Evolutionary conservation across 2,888 invertebrate species (phyloP), one percentile per base, ranked within the genome.

Genomic region (Odontocolon sp.): DNA sequence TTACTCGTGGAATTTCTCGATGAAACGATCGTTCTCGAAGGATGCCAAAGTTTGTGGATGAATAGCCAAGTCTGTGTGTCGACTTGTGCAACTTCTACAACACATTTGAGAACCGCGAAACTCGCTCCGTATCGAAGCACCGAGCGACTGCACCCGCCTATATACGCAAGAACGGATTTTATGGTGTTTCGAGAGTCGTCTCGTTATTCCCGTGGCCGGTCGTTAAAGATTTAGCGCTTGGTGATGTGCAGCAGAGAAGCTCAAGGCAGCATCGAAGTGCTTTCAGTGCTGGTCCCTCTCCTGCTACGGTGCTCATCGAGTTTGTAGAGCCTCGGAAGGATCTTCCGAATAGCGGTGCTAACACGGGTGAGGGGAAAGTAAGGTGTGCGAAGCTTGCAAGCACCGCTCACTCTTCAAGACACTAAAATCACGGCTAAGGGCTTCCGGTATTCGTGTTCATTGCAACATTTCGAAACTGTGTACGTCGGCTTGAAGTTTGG

Each of bases 181-280:
- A 81, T 54, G 73, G 74, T 52, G 76, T 61, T 72, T 78, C 61
- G 73, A 77, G 68, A 21, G 45, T 31, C 61, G 54, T 67, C 59
- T 67, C 59, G 70, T 70, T 76, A 70, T 76, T 71, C 47, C 56
- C 76, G 63, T 50, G 26, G 56, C 59, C 57, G 71, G 45, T 80
- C 80, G 75, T 82, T 82, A 82, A 81, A 81, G 71, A 75, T 82
- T 82, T 73, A 81, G 59, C 67, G 40, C 61, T 50, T 45, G 56
- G 42, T 42, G 56, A 57, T 57, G 28, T 42, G n/a, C 63, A 18
- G 23, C 36, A 11, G 18, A 18, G 36, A 28, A 23, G 9, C 23
- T 21, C 23, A 38, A 9, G 11, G 26, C 1, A 31, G 50, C 40
- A 21, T 14, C 21, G 50, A 56, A 47, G 64, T 40, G 3, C 38